Evolutionary conservation across 2,797 vertebrate species (phyloP), one percentile per base, ranked within the genome.

Genomic region (Aeoliscus strigatus): DNA sequence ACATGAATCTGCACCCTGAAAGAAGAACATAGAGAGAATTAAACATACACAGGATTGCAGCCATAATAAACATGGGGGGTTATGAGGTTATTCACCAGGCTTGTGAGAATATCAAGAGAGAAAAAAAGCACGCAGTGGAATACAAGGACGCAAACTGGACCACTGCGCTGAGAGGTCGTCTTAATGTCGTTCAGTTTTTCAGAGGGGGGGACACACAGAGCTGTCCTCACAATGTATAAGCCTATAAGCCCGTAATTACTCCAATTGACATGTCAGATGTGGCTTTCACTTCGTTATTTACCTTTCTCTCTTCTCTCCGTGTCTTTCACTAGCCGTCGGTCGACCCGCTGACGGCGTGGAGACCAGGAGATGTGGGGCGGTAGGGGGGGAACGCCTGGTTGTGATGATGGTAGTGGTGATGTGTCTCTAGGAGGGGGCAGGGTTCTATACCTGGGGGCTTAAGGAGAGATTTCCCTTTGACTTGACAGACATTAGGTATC

Each of bases 231-330:
- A 80, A 67, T 66, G 43, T 66, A 76, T 84, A 62, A 73, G 53
- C 52, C 46, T 32, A 31, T 87, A 85, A 89, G 77, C 80, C 66
- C 35, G 79, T 87, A 86, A 86, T 87, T 72, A 80, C 69, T 42
- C 54, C 71, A 73, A 77, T 75, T 79, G 75, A 59, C 39, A 65
- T 72, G 73, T 78, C 79, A 79, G 51, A 55, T 60, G 56, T 53
- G 31, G 61, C 63, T 83, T 80, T 70, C 65, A 56, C 70, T 58
- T 57, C 5, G 9, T 72, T 59, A 51, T 69, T 60, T 62, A 48
- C 46, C 31, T 48, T 54, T 66, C 58, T 46, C 54, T 64, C 58
- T 54, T 66, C 60, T 65, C 31, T 42, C 16, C 57, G 38, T 51
- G 60, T 78, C 75, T 80, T 63, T 80, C 77, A 76, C 34, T 63